phyloP scores from a whole-genome alignment of 2,797 vertebrate genomes.

The Capromys pilorides region DNA sequence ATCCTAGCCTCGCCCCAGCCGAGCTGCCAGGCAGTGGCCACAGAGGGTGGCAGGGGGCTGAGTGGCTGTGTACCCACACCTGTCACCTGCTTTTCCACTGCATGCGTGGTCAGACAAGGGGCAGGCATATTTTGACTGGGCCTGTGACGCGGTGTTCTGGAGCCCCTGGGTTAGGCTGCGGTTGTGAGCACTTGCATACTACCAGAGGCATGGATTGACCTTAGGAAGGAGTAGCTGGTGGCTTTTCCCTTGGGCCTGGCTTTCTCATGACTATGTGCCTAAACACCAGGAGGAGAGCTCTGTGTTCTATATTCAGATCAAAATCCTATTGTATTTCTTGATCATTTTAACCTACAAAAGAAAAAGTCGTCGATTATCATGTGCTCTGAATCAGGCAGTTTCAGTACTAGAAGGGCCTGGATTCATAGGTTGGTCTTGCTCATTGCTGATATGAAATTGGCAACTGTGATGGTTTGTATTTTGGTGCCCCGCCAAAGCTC shows the following conservation, averaged over 20 bases:
- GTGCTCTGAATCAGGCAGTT: neutral
- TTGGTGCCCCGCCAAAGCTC: too few relatives aligned
- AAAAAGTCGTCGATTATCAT: neutral
- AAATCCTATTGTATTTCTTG: conserved; percentile 23
- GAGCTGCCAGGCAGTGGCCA: neutral
- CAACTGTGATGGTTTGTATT: neutral
- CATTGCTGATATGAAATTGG: neutral
- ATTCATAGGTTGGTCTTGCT: neutral
- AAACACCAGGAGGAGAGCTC: too few relatives aligned
- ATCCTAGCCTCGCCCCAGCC: neutral
- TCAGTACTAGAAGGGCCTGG: neutral
- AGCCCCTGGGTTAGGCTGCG: neutral
- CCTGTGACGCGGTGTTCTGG: neutral
- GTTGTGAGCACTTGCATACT: neutral
- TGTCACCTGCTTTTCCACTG: neutral
- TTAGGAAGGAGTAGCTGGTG: neutral
- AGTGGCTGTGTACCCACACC: neutral
- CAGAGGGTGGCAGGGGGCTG: neutral
- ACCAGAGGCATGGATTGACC: neutral
- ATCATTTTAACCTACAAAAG: neutral
- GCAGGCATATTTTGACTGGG: neutral
- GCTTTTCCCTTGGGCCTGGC: neutral
- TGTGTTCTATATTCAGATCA: neutral
- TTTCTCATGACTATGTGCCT: conserved; percentile 2
- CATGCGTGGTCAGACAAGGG: rapidly evolving